Percentiles rank a stretch among this genome's conserved stretches.
These are phyloP conservation scores for Agrochola circellaris DNA, from an alignment of 2,888 invertebrate species.

Conservation along the genomic window DNA sequence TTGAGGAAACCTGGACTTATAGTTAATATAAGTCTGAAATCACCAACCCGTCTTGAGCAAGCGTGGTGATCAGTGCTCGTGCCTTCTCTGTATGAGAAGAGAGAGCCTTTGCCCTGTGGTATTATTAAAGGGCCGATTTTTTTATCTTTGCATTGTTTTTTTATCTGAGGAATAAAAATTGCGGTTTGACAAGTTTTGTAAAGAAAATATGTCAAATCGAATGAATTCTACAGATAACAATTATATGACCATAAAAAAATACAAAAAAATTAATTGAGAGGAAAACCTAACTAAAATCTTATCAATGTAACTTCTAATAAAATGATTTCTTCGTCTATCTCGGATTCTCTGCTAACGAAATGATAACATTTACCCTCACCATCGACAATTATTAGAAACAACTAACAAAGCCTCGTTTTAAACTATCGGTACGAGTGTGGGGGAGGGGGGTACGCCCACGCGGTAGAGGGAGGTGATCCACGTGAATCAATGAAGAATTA, in stretches of 20 bases:
- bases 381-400: slow-evolving; percentile 21
- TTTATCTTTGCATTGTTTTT: background rate
- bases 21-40: no score
- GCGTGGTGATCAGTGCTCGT: no score
- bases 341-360: background rate
- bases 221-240: background rate
- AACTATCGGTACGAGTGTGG: slow-evolving; percentile 33
- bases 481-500: slow-evolving; percentile 78
- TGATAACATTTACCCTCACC: slow-evolving; percentile 17
- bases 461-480: slow-evolving; percentile 51
- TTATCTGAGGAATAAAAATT: background rate
- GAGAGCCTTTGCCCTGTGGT: no score
- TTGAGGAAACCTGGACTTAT: no score
- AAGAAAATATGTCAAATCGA: background rate
- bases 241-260: background rate
- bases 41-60: no score
- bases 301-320: background rate
- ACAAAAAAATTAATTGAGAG: background rate
- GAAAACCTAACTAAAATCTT: background rate
- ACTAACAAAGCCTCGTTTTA: slow-evolving; percentile 43
- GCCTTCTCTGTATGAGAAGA: no score
- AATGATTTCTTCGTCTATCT: slow-evolving; percentile 7
- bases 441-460: slow-evolving; percentile 35
- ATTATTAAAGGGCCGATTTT: background rate
- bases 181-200: background rate